Evolutionary conservation across 2,888 invertebrate species (phyloP), one percentile per base, ranked within the genome.

Genomic region (Phrixothrix hirtus): DNA sequence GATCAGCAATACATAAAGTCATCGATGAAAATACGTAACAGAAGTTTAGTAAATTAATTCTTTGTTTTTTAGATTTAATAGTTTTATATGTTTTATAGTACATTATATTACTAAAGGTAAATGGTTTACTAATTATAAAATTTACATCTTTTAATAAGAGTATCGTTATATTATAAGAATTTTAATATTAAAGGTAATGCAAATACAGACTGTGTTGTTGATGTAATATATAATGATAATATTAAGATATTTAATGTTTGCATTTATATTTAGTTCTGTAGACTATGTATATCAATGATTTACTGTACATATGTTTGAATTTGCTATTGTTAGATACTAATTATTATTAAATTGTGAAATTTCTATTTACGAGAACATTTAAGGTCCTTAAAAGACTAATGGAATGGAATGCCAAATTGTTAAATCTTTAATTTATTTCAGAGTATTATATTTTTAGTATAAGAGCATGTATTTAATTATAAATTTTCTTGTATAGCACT

Each of bases 1-100:
- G 95, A 62, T 81, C 83, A 48, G 75, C 78, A 36, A 88, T 89
- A 62, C 76, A 78, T 63, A 75, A 79, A 66, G 74, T 79, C 34
- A 67, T 75, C 47, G 72, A 75, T 44, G 79, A 78, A 59, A 74
- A 72, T 68, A 76, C 75, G 63, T 78, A 79, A 79, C 75, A 74
- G 2, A 26, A 25, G 30, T 15, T 34, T 1, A 14, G 16, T 13
- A 25, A 27, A 9, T 13, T 16, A 1, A n/a, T 26, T 38, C 26
- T 13, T 12, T 25, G 16, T 37, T 37, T 13, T 27, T 38, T 14
- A n/a, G 3, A n/a, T 29, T 7, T 10, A 34, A 7, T 21, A 12
- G 30, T 30, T 30, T 41, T 41, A 16, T 15, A 41, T 41, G 10
- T 10, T 21, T 21, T 21, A 21, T 21, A 7, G 10, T 38, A 38